phyloP scores from a whole-genome alignment of 2,888 invertebrate species.

The Balanococcus diminutus region DNA sequence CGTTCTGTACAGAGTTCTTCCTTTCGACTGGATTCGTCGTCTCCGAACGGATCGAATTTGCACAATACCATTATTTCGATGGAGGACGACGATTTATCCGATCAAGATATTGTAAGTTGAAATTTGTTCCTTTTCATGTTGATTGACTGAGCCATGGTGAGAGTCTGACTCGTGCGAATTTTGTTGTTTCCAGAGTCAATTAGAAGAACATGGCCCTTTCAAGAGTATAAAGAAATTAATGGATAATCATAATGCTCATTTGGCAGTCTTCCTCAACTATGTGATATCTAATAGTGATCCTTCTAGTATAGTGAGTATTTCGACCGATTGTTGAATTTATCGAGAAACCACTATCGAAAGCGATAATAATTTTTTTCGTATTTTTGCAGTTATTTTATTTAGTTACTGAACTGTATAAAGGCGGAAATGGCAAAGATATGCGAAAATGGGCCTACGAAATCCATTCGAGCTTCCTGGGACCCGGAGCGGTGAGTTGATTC shows the following conservation, averaged over 20 bases:
- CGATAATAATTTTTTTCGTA: slow-evolving; percentile 54
- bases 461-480: slow-evolving; percentile 92
- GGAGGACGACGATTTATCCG: slow-evolving; percentile 93
- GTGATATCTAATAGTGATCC: slow-evolving; percentile 84
- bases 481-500: slow-evolving; percentile 77
- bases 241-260: slow-evolving; percentile 85
- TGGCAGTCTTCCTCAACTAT: slow-evolving; percentile 94
- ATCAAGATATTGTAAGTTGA: slow-evolving; percentile 75
- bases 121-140: background rate
- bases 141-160: too few species aligned
- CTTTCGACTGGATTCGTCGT: slow-evolving; percentile 5
- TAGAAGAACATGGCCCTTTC: slow-evolving; percentile 88
- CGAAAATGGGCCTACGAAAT: slow-evolving; percentile 99
- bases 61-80: slow-evolving; percentile 89
- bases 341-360: background rate
- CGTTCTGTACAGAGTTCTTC: slow-evolving; percentile 25
- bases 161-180: too few species aligned
- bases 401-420: slow-evolving; percentile 87
- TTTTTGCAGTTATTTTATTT: slow-evolving; percentile 77
- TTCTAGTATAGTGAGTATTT: slow-evolving; percentile 70
- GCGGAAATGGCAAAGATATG: slow-evolving; percentile 86
- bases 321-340: background rate
- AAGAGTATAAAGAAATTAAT: slow-evolving; percentile 80
- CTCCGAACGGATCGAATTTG: slow-evolving; percentile 10
- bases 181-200: slow-evolving; percentile 68